Evolutionary conservation across 2,113 vertebrate species (phyloP), one percentile per base, ranked within the genome.

Genomic region (Paratilapia polleni): DNA sequence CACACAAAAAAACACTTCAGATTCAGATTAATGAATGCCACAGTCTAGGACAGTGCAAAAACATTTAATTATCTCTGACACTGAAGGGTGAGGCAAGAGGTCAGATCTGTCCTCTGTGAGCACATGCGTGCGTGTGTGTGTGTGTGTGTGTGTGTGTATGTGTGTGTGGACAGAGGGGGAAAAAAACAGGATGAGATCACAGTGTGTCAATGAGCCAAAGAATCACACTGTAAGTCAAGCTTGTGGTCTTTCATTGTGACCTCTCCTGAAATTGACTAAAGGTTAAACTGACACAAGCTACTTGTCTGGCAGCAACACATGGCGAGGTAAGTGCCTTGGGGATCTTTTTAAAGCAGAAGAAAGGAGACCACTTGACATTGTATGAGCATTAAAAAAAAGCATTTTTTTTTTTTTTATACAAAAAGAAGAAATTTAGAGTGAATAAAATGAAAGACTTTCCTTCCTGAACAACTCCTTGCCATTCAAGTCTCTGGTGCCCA

Each of bases 1-100:
- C 20, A 62, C 22, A 59, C 52, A 1, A 12, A 73, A 41, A 75
- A 24, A 36, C 12, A 41, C 20, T 78, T 79, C 57, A 81, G 82
- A 26, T 77, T 73, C 34, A 87, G 86, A 93, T 89, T 85, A 89
- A 91, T 91, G 63, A 93, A 86, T 82, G 75, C 82, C 47, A 77
- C 80, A 59, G 79, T 83, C 81, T 82, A 78, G 77, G 76, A 86
- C 61, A 75, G 76, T 76, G 82, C 70, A 89, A 90, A 82, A 90
- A 88, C 78, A 89, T 91, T 82, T 90, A 89, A 91, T 91, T 85
- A 91, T 84, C 61, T 52, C 77, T 89, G 83, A 81, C 83, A 86
- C 81, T 80, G 64, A 84, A 86, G 88, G 81, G 81, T 89, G 77
- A 88, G 79, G 43, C 54, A 81, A 47, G 77, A 90, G 81, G 79